These are phyloP conservation scores for Cylloceria caligata DNA, from an alignment of 2,888 invertebrate genomes.

Conservation along the genomic window DNA sequence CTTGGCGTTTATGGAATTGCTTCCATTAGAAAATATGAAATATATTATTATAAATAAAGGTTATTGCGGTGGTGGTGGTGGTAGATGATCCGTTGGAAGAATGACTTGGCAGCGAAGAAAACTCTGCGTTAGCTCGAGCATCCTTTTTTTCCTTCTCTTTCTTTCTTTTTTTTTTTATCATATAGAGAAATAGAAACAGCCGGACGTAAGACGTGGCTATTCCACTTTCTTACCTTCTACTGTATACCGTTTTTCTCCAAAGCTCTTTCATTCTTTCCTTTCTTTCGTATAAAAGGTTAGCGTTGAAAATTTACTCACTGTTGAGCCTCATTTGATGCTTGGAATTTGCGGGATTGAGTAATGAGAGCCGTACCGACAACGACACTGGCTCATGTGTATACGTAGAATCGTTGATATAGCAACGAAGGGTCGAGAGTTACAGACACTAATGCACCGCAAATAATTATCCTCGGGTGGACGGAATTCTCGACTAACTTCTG, in stretches of 20 bases:
- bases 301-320: slow-evolving; percentile 2
- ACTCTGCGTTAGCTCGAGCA: slow-evolving; percentile 37
- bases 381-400: slow-evolving; percentile 3
- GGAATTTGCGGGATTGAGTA: slow-evolving; percentile 41
- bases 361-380: slow-evolving; percentile 25
- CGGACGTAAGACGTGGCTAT: slow-evolving; percentile 50
- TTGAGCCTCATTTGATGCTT: slow-evolving; percentile 32
- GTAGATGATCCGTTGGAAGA: slow-evolving; percentile 44
- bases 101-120: slow-evolving; percentile 30
- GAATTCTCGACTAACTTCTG: slow-evolving; percentile 76
- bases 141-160: slow-evolving; percentile 23
- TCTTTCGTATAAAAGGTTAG: slow-evolving; percentile 13
- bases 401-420: neutral
- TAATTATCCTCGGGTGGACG: slow-evolving; percentile 79
- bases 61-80: slow-evolving; percentile 34
- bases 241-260: neutral
- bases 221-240: neutral
- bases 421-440: slow-evolving; percentile 17
- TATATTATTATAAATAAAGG: slow-evolving; percentile 66
- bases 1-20: slow-evolving; percentile 75
- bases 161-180: slow-evolving; percentile 3
- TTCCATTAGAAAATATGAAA: slow-evolving; percentile 68
- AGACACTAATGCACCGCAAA: slow-evolving; percentile 76
- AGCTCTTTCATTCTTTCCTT: slow-evolving; percentile 22
- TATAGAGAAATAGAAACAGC: slow-evolving; percentile 24